Evolutionary conservation across 2,113 vertebrate species (phyloP).

Genomic region (Bettongia penicillata): DNA sequence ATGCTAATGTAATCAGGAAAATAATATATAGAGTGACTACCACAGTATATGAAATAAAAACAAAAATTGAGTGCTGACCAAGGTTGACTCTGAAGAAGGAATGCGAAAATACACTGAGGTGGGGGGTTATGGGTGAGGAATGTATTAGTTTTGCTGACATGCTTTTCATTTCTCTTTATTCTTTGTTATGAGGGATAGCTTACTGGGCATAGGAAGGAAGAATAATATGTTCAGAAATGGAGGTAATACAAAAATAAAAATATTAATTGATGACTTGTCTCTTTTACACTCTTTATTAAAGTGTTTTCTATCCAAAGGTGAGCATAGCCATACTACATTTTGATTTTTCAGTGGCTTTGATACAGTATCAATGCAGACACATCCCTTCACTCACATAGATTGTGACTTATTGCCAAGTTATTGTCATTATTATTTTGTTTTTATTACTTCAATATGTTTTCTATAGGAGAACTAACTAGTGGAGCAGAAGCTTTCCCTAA

Average conservation of each 20-base stretch:
- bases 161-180: neutral
- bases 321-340: neutral
- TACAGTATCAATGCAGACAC: neutral
- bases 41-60: neutral
- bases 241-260: neutral
- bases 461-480: neutral
- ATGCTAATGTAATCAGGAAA: neutral
- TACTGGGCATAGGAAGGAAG: neutral
- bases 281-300: neutral
- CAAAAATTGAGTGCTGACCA: neutral
- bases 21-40: neutral
- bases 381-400: neutral
- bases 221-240: neutral
- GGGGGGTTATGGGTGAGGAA: neutral
- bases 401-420: neutral
- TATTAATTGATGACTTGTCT: neutral
- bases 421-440: neutral
- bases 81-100: neutral
- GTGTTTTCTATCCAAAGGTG: neutral
- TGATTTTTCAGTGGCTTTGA: neutral
- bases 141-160: neutral
- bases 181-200: neutral
- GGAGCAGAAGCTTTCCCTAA: neutral
- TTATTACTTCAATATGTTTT: neutral
- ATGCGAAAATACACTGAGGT: neutral